Percentiles rank a stretch among this genome's conserved stretches.
Evolutionary conservation across 2,113 vertebrate species (phyloP).

Genomic region (Chamaea fasciata): DNA sequence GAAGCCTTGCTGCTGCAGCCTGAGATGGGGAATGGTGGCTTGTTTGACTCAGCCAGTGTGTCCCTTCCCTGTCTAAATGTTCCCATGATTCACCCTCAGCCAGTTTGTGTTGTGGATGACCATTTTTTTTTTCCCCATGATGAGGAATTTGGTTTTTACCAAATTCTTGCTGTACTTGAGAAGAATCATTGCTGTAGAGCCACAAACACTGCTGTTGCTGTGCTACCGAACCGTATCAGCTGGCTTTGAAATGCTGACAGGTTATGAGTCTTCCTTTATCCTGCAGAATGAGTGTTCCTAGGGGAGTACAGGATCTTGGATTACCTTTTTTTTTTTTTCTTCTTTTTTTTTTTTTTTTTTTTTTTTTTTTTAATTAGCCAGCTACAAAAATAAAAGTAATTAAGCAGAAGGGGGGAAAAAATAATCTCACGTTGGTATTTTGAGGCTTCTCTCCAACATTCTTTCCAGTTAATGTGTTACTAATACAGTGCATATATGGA

Average conservation of each 20-base stretch:
- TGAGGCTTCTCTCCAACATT: background rate
- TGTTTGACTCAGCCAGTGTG: background rate
- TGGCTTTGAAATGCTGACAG: background rate
- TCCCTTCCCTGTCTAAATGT: background rate
- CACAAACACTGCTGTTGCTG: background rate
- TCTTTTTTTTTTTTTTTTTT: background rate
- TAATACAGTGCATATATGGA: background rate
- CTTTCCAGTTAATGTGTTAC: background rate
- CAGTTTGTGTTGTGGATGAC: background rate
- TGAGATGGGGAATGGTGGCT: background rate
- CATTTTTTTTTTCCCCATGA: background rate
- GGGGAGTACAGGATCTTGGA: background rate
- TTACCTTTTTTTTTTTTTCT: background rate
- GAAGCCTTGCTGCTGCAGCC: background rate
- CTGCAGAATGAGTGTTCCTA: background rate
- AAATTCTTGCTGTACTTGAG: slow-evolving; percentile 31
- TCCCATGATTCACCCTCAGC: background rate
- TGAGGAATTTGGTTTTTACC: background rate
- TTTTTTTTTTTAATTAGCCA: background rate
- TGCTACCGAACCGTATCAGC: background rate
- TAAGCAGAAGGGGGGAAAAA: background rate
- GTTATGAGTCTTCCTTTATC: slow-evolving; percentile 28
- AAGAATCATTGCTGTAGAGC: background rate
- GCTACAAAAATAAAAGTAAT: background rate
- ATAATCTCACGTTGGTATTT: background rate